Evolutionary conservation across 2,888 invertebrate species (phyloP).

Genomic region (Meliscaeva auricollis): DNA sequence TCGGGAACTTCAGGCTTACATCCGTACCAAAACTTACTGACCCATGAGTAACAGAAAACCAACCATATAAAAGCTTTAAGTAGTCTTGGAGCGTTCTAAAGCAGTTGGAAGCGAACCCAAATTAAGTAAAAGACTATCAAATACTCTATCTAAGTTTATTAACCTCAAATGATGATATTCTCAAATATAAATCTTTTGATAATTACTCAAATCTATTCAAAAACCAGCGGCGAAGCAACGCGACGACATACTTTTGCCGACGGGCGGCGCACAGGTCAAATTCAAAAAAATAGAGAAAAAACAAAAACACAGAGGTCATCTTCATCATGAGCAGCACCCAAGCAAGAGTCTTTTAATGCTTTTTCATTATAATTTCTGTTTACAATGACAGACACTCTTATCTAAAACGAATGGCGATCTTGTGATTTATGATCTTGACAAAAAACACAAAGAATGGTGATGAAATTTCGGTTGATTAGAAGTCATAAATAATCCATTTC

Average conservation of each 20-base stretch:
- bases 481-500: constrained; percentile 65
- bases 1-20: no score
- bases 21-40: no score
- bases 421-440: constrained; percentile 69
- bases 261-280: background rate
- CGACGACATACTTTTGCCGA: no score
- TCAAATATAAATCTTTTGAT: constrained; percentile 56
- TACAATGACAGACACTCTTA: constrained; percentile 66
- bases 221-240: background rate
- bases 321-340: constrained; percentile 21
- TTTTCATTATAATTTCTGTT: background rate
- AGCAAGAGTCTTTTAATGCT: background rate
- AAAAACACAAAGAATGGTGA: constrained; percentile 43
- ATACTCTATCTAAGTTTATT: background rate
- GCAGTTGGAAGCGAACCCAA: no score
- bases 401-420: constrained; percentile 68
- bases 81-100: no score
- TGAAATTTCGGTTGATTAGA: constrained; percentile 73
- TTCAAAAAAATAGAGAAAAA: constrained; percentile 1
- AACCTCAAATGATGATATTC: constrained; percentile 14
- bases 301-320: constrained; percentile 34
- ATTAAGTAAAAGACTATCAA: background rate
- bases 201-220: constrained; percentile 40
- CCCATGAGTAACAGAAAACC: no score
- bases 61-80: no score